phyloP scores from a whole-genome alignment of 2,797 vertebrate genomes.

The Poecile montanus region DNA sequence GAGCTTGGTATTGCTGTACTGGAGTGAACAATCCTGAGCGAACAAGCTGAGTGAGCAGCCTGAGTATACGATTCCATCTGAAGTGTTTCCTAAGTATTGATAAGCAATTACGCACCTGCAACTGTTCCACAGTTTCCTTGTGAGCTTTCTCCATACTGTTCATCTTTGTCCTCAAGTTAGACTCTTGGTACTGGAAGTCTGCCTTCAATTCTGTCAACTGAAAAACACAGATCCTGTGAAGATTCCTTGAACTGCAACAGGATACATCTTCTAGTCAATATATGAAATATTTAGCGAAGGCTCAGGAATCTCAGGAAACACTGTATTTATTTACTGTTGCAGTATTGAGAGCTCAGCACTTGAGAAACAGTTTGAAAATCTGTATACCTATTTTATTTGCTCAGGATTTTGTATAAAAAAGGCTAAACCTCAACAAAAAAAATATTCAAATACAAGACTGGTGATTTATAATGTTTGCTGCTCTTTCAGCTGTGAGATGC shows the following conservation, averaged over 20 bases:
- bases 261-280: neutral
- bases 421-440: neutral
- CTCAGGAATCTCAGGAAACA: neutral
- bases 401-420: neutral
- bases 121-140: conserved; percentile 95
- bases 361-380: neutral
- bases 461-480: neutral
- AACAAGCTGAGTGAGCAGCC: neutral
- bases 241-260: neutral
- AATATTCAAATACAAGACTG: neutral
- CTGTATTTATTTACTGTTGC: neutral
- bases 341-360: neutral
- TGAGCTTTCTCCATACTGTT: conserved; percentile 99
- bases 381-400: neutral
- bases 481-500: neutral
- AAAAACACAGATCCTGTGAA: neutral
- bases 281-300: neutral
- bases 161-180: conserved; percentile 97
- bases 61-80: neutral
- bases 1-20: neutral
- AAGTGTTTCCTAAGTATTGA: neutral
- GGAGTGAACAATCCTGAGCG: neutral
- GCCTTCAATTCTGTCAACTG: conserved; percentile 96
- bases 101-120: conserved; percentile 83
- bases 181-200: conserved; percentile 98